phyloP scores from a whole-genome alignment of 2,113 vertebrate genomes.

The Cyanistes caeruleus region DNA sequence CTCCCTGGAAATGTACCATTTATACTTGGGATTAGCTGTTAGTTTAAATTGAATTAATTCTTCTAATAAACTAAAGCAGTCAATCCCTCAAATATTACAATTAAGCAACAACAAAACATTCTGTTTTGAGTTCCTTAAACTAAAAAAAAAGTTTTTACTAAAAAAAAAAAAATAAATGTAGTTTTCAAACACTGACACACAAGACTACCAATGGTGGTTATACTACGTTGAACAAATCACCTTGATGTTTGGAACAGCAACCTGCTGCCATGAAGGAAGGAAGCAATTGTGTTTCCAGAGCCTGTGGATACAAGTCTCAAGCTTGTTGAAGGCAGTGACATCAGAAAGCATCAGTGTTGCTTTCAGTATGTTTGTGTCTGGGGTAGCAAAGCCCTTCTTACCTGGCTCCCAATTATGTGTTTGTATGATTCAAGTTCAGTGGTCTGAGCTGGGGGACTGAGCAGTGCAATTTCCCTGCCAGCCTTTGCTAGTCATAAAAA shows the following conservation, averaged over 20 bases:
- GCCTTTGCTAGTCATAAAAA: neutral
- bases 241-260: neutral
- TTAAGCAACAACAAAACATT: neutral
- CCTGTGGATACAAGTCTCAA: neutral
- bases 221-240: neutral
- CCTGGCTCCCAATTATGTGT: neutral
- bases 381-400: neutral
- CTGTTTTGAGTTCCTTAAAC: neutral
- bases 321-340: neutral
- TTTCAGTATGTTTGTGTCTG: accelerated
- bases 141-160: neutral
- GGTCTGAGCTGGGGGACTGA: neutral
- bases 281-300: neutral
- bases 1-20: neutral
- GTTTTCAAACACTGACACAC: neutral
- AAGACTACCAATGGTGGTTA: neutral
- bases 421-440: neutral
- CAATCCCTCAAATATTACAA: neutral
- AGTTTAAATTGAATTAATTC: neutral
- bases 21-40: neutral
- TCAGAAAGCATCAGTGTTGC: neutral
- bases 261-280: neutral
- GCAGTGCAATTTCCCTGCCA: neutral
- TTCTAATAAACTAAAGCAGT: neutral
- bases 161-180: neutral